Evolutionary conservation across 2,888 invertebrate species (phyloP).

Genomic region (Anodontia alba): DNA sequence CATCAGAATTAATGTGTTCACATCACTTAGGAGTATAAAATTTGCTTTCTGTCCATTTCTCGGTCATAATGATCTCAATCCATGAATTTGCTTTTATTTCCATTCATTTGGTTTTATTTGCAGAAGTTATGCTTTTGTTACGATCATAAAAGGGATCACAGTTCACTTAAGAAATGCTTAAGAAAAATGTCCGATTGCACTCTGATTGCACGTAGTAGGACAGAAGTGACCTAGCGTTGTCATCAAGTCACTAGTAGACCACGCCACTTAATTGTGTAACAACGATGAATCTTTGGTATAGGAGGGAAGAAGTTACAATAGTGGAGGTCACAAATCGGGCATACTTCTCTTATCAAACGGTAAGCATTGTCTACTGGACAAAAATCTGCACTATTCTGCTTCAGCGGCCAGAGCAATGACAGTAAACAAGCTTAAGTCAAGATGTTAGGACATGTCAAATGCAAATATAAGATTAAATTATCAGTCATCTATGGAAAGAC

Average conservation of each 20-base stretch:
- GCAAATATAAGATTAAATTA: slow-evolving; percentile 20
- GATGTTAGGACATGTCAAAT: slow-evolving; percentile 20
- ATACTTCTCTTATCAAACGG: slow-evolving; percentile 38
- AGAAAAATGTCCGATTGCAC: slow-evolving; percentile 15
- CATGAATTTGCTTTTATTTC: slow-evolving; percentile 26
- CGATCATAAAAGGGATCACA: slow-evolving; percentile 33
- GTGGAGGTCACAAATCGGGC: slow-evolving; percentile 57
- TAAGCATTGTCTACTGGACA: slow-evolving; percentile 57
- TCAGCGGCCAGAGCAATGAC: slow-evolving; percentile 29
- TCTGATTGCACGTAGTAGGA: slow-evolving; percentile 10
- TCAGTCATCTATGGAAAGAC: slow-evolving; percentile 6
- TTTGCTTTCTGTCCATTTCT: slow-evolving; percentile 21
- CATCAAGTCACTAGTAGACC: slow-evolving; percentile 18
- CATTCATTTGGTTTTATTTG: slow-evolving; percentile 34
- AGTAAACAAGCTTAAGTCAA: slow-evolving; percentile 58
- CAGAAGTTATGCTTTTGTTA: slow-evolving; percentile 51
- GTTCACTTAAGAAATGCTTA: slow-evolving; percentile 18
- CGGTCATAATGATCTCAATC: slow-evolving; percentile 16
- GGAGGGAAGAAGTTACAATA: slow-evolving; percentile 33
- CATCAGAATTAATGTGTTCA: slow-evolving; percentile 28
- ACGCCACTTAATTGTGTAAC: slow-evolving; percentile 57
- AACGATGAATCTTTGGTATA: slow-evolving; percentile 28
- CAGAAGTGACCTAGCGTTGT: slow-evolving; percentile 10
- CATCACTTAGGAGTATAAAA: slow-evolving; percentile 5
- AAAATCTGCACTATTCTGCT: slow-evolving; percentile 33